Percentiles rank a stretch among this genome's conserved stretches.
Conservation (phyloP, 2,797 vertebrate species). For the Rhinoraja longicauda region DNA sequence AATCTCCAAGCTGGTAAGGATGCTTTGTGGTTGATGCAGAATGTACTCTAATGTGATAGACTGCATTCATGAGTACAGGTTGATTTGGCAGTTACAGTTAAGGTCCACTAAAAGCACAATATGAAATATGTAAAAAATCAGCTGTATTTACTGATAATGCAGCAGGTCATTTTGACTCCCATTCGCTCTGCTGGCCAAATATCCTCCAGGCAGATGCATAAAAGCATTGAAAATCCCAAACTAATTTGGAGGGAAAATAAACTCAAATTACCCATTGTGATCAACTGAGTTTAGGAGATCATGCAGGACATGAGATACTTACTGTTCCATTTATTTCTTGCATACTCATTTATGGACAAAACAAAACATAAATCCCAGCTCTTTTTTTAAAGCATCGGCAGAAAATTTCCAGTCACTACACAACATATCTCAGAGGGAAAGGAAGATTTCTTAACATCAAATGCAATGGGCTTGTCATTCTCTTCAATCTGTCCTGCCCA, state of each 20-base stretch:
- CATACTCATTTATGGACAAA: not conserved
- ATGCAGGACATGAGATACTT: not conserved
- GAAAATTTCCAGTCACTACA: not conserved
- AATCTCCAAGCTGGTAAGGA: constrained; percentile 80
- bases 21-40: not conserved
- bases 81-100: not conserved
- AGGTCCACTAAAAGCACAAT: not conserved
- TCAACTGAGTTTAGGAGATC: not conserved
- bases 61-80: not conserved
- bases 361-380: not conserved
- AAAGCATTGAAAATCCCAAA: not conserved
- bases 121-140: not conserved
- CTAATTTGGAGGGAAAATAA: not conserved
- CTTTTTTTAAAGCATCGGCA: not conserved
- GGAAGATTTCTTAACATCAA: not conserved
- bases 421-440: not conserved
- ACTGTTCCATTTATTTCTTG: not conserved
- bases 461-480: not conserved
- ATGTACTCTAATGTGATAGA: not conserved
- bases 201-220: not conserved
- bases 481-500: not conserved
- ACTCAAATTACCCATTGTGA: not conserved
- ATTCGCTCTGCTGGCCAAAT: not conserved
- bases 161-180: not conserved
- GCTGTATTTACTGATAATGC: not conserved